phyloP scores from a whole-genome alignment of 2,888 invertebrate species.

The Campoletis raptor region DNA sequence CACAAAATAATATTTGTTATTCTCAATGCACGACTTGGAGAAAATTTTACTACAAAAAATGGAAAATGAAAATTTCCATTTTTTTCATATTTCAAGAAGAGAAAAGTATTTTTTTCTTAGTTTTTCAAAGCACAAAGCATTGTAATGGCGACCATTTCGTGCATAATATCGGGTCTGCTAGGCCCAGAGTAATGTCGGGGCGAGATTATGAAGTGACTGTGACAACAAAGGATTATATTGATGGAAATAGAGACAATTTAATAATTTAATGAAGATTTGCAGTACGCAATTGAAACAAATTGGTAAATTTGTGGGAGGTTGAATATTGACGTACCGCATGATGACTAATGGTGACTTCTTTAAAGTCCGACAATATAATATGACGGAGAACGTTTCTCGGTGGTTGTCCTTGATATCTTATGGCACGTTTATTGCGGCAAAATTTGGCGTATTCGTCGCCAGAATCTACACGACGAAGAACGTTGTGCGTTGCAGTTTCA shows the following conservation, averaged over 20 bases:
- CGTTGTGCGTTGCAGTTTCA: conserved; percentile 89
- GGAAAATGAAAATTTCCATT: no score
- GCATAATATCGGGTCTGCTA: background rate
- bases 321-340: conserved; percentile 85
- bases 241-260: background rate
- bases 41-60: background rate
- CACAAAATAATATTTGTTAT: background rate
- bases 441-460: conserved; percentile 88
- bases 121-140: background rate
- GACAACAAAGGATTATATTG: background rate
- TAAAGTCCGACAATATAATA: conserved; percentile 90
- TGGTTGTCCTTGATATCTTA: conserved; percentile 87
- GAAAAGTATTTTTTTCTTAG: background rate
- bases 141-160: background rate
- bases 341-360: conserved; percentile 87
- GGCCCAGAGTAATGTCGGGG: background rate
- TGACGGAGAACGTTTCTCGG: conserved; percentile 90
- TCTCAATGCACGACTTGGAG: background rate
- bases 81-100: no score
- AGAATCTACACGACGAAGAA: conserved; percentile 88
- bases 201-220: background rate
- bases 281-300: background rate
- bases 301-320: background rate
- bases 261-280: background rate
- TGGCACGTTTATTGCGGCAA: conserved; percentile 87